These are phyloP conservation scores for Heliothis subflexa DNA, from an alignment of 1,140 invertebrate species.

Conservation along the genomic window DNA sequence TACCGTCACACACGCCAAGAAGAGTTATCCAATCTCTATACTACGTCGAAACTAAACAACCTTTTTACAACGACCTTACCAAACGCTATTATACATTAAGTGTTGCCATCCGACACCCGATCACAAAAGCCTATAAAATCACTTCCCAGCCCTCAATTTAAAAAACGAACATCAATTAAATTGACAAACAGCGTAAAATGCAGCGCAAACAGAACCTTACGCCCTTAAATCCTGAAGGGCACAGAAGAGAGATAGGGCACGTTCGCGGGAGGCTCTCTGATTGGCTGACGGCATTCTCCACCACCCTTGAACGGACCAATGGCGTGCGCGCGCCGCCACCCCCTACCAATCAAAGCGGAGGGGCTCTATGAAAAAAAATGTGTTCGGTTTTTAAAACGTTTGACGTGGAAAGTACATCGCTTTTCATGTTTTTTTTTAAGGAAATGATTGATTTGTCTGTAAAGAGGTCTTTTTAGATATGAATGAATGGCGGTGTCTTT, in stretches of 20 bases:
- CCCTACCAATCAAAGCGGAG: slow-evolving; percentile 8
- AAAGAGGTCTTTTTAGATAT: not conserved
- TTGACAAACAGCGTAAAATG: slow-evolving; percentile 77
- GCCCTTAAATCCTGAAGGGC: slow-evolving; percentile 66
- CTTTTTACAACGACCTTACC: no score
- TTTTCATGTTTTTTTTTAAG: slow-evolving; percentile 11
- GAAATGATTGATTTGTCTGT: slow-evolving; percentile 20
- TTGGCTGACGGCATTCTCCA: slow-evolving; percentile 58
- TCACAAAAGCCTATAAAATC: slow-evolving; percentile 38
- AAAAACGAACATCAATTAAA: slow-evolving; percentile 81
- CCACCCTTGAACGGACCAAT: slow-evolving; percentile 61
- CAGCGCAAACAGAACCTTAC: slow-evolving; percentile 74
- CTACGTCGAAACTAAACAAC: no score
- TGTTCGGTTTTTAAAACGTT: slow-evolving; percentile 54
- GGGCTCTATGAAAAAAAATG: slow-evolving; percentile 53
- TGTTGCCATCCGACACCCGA: not conserved
- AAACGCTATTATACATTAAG: not conserved
- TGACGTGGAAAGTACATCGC: slow-evolving; percentile 42
- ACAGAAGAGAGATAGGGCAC: slow-evolving; percentile 72
- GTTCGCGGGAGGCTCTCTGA: slow-evolving; percentile 57
- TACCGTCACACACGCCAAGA: no score
- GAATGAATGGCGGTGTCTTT: not conserved
- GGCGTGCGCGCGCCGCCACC: slow-evolving; percentile 18
- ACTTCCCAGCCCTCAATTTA: slow-evolving; percentile 51
- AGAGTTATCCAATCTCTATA: no score